phyloP scores from a whole-genome alignment of 2,113 vertebrate genomes.

The Seriola dumerili region DNA sequence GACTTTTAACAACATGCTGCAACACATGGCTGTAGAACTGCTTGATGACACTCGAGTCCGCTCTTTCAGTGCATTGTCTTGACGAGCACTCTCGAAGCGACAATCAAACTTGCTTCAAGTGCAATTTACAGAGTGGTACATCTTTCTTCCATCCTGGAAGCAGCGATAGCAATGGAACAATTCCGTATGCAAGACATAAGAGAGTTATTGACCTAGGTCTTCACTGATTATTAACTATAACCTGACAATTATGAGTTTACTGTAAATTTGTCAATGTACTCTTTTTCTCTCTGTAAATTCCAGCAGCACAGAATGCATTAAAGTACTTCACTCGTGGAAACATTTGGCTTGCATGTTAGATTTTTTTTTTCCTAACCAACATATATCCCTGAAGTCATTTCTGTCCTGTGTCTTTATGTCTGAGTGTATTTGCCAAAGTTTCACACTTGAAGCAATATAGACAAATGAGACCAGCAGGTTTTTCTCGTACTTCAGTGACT shows the following conservation, averaged over 20 bases:
- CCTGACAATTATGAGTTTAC: conserved; percentile 4
- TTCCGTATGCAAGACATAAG: neutral
- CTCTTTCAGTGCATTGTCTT: conserved; percentile 11
- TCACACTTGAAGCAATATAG: conserved; percentile 33
- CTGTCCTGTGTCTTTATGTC: neutral
- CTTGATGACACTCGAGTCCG: neutral
- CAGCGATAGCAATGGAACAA: neutral
- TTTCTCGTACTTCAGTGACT: conserved; percentile 40
- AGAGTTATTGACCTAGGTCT: neutral
- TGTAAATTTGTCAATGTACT: neutral
- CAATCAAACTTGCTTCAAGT: conserved; percentile 23
- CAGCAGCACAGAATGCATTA: conserved; percentile 16
- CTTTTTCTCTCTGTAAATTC: conserved; percentile 23
- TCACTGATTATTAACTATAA: conserved; percentile 2
- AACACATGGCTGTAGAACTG: neutral
- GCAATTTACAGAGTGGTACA: conserved; percentile 1
- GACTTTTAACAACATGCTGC: conserved; percentile 10
- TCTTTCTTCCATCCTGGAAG: neutral
- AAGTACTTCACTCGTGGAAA: conserved; percentile 22
- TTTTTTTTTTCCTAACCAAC: conserved; percentile 13
- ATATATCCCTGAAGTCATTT: conserved; percentile 38
- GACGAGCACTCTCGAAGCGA: neutral
- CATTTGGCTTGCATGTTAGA: conserved; percentile 24
- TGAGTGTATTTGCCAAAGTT: conserved; percentile 35
- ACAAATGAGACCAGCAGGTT: conserved; percentile 54